These are phyloP conservation scores for Pseudopipra pipra DNA, from an alignment of 2,113 vertebrate species.

Conservation along the genomic window DNA sequence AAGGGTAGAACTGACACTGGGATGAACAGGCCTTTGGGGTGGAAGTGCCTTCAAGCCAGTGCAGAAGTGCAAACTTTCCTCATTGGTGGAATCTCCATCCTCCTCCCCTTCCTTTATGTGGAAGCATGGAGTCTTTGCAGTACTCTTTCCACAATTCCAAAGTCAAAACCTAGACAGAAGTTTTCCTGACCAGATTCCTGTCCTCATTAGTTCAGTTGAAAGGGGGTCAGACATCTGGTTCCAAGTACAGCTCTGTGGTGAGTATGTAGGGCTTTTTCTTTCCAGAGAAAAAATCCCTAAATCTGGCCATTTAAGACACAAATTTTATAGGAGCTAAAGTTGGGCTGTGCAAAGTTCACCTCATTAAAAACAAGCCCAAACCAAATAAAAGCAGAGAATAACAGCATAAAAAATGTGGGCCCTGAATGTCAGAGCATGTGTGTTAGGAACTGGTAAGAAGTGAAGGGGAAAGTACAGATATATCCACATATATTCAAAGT, in stretches of 20 bases:
- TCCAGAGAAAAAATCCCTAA: background rate
- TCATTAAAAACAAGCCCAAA: slow-evolving; percentile 54
- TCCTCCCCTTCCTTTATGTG: background rate
- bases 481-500: background rate
- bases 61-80: background rate
- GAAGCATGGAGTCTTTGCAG: background rate
- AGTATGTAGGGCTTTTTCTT: background rate
- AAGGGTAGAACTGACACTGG: rapidly evolving
- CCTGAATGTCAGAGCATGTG: background rate
- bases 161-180: background rate
- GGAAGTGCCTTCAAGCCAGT: background rate
- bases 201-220: background rate
- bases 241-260: background rate
- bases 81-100: background rate
- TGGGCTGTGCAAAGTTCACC: slow-evolving; percentile 45
- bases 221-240: slow-evolving; percentile 15
- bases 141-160: background rate
- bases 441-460: background rate
- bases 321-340: slow-evolving; percentile 40
- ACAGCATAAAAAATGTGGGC: background rate
- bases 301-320: background rate
- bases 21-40: background rate
- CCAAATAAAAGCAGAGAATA: slow-evolving; percentile 13
- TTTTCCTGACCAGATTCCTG: background rate
- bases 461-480: background rate